Evolutionary conservation across 1,140 invertebrate genomes (phyloP), one percentile per base, ranked within the genome.

Genomic region (Zaprionus capensis): DNA sequence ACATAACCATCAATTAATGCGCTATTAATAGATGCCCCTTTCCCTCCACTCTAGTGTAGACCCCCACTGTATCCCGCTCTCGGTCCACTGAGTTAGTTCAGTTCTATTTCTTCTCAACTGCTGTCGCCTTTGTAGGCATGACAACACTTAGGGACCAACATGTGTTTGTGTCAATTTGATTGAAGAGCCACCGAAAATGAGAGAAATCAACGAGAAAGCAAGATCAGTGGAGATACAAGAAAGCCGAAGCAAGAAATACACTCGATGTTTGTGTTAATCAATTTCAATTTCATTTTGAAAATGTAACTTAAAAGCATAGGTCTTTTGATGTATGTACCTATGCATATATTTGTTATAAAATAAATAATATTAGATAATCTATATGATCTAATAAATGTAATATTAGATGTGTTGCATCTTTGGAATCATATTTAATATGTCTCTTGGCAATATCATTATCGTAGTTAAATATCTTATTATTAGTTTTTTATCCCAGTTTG

Each of bases 1-100:
- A 88, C 88, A 91, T 80, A 84, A 91, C 87, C 88, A 91, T 91
- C 88, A 91, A 91, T 91, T 91, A 91, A 84, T 82, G 78, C 73
- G 71, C 87, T 91, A 88, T 91, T 86, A 91, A 88, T 88, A 90
- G 85, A 74, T 79, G 79, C 2, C 41, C 41, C 75, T 61, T 73
- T 51, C 41, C 67, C 62, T 65, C n/a, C 11, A 31, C 5, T 1
- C 14, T 14, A 64, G 28, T n/a, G 11, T 24, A 12, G 46, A 44
- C 53, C 56, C 44, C 36, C 12, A 20, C 66, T 20, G 4, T 53
- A 44, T 36, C 5, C 11, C 44, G 17, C 22, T 44, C 59, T 38
- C 20, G 28, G 26, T 75, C 44, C 36, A 31, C 15, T 14, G 14
- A 56, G 31, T 14, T 34, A 14, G 14, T 24, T 31, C 11, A 34